Evolutionary conservation across 2,797 vertebrate species (phyloP).

Genomic region (Thamnophis elegans): DNA sequence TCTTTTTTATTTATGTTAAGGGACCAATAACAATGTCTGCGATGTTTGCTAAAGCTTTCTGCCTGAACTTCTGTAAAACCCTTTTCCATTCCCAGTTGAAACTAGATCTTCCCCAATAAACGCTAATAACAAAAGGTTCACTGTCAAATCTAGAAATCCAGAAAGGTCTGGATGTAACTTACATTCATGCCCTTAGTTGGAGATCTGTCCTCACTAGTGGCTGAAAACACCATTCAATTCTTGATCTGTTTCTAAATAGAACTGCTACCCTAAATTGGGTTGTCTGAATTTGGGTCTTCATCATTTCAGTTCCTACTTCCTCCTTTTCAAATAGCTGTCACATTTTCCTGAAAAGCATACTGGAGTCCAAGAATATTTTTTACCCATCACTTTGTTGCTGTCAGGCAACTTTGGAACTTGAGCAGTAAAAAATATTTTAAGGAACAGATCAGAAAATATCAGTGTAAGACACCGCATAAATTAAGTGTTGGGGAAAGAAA

Average conservation of each 20-base stretch:
- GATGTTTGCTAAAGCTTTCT: conserved; percentile 30
- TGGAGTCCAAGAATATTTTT: background rate
- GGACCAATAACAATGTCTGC: background rate
- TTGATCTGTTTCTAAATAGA: background rate
- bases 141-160: background rate
- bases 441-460: background rate
- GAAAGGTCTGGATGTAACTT: background rate
- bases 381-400: background rate
- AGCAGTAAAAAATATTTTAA: background rate
- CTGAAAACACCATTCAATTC: background rate
- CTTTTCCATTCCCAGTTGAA: background rate
- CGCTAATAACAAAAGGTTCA: background rate
- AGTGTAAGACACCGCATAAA: background rate
- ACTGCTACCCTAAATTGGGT: background rate
- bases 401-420: background rate
- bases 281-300: background rate
- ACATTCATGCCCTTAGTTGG: background rate
- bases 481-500: background rate
- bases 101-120: background rate
- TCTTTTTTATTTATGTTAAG: background rate
- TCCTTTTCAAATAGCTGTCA: background rate
- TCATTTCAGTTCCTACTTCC: background rate
- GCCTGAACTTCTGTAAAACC: background rate
- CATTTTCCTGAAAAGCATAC: background rate
- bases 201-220: background rate